These are phyloP conservation scores for Perodicticus potto DNA, from an alignment of 2,797 vertebrate genomes.

Conservation along the genomic window DNA sequence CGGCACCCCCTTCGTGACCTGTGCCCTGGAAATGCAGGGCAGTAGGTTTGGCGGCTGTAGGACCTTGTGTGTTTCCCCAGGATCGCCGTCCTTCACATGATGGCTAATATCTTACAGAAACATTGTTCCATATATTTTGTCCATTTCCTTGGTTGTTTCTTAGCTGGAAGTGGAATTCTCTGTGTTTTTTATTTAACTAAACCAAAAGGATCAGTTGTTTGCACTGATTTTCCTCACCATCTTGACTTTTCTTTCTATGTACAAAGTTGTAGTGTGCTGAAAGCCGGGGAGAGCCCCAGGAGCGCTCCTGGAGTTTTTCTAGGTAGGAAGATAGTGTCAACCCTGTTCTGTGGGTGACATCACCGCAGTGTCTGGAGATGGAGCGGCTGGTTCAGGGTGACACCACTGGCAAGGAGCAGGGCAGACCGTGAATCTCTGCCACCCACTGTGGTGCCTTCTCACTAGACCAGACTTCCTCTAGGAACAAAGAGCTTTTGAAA, in stretches of 20 bases:
- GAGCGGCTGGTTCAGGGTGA: slow-evolving; percentile 63
- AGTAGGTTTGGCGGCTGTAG: rapidly evolving
- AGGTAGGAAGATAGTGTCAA: not conserved
- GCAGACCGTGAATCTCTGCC: not conserved
- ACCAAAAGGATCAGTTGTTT: not conserved
- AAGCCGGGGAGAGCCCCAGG: not conserved
- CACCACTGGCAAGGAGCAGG: not conserved
- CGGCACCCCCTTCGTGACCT: not conserved
- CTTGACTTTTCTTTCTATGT: not conserved
- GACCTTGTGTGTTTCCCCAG: not conserved
- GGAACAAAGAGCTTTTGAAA: slow-evolving; percentile 68
- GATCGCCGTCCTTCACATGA: not conserved
- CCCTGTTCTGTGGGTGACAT: slow-evolving; percentile 11
- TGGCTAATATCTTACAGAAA: not conserved
- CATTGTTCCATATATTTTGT: not conserved
- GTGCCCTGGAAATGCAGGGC: not conserved
- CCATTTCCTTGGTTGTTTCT: not conserved
- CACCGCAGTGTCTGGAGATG: not conserved
- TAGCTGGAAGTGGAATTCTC: not conserved
- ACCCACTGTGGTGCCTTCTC: not conserved
- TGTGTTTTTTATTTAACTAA: not conserved
- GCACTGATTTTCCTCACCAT: not conserved
- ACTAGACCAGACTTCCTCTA: slow-evolving; percentile 28
- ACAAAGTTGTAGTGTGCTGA: not conserved
- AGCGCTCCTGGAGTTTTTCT: not conserved